Evolutionary conservation across 2,113 vertebrate genomes (phyloP).

Genomic region (Odontesthes bonariensis): DNA sequence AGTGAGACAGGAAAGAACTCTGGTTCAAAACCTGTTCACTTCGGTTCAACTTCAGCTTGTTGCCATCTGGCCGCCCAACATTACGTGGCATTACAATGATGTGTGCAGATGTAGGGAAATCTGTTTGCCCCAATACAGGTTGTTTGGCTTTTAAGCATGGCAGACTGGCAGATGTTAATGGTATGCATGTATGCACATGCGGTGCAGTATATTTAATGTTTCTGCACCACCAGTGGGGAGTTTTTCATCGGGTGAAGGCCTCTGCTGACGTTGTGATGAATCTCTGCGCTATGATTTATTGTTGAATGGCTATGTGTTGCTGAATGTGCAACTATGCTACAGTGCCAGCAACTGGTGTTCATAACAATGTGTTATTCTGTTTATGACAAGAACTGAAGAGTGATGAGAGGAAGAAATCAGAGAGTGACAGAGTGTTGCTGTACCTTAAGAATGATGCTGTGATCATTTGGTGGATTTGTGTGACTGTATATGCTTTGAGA

Average conservation of each 20-base stretch:
- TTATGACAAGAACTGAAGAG: constrained; percentile 33
- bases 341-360: constrained; percentile 58
- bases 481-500: constrained; percentile 9
- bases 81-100: constrained; percentile 64
- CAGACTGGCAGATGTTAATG: constrained; percentile 72
- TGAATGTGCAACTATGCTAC: constrained; percentile 70
- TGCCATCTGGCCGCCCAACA: constrained; percentile 72
- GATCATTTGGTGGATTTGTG: constrained; percentile 15
- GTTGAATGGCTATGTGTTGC: constrained; percentile 56
- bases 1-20: constrained; percentile 50
- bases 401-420: constrained; percentile 21
- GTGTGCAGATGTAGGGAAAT: constrained; percentile 73
- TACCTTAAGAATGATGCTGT: constrained; percentile 18
- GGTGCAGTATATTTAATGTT: constrained; percentile 42
- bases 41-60: constrained; percentile 33
- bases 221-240: constrained; percentile 32
- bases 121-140: constrained; percentile 68
- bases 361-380: constrained; percentile 57
- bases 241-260: constrained; percentile 64
- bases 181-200: constrained; percentile 68
- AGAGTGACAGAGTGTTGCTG: constrained; percentile 20
- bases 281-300: constrained; percentile 70
- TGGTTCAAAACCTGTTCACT: constrained; percentile 60
- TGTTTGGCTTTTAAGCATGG: constrained; percentile 60
- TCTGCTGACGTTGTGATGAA: constrained; percentile 34